Conservation (phyloP, 2,797 vertebrate species). For the Dallia pectoralis region DNA sequence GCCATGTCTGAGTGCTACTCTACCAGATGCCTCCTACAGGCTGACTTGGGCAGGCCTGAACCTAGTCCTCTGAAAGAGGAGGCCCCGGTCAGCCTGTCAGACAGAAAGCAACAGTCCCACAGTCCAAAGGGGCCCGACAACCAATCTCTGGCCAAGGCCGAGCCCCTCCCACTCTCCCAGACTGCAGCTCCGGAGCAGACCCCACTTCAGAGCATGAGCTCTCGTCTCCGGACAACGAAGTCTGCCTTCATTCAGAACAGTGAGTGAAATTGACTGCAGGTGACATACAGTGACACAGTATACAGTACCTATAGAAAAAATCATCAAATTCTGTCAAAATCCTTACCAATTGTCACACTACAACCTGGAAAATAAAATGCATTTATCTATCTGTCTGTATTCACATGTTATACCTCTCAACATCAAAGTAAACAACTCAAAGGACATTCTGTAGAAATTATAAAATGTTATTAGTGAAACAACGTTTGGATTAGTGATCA, state of each 20-base stretch:
- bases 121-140: conserved; percentile 30
- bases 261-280: conserved; percentile 53
- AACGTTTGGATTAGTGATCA: no score
- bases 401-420: no score
- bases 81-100: conserved; percentile 35
- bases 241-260: conserved; percentile 64
- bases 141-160: conserved; percentile 41
- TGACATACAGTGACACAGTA: no score
- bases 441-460: no score
- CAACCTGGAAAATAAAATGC: no score
- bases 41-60: conserved; percentile 58
- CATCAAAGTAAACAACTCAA: no score
- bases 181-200: conserved; percentile 40
- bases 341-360: no score
- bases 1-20: conserved; percentile 83
- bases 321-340: no score
- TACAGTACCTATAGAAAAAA: neutral
- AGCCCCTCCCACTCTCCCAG: conserved; percentile 61
- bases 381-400: no score
- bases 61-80: conserved; percentile 36
- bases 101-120: conserved; percentile 15
- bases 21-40: conserved; percentile 81
- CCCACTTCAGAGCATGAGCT: conserved; percentile 56
- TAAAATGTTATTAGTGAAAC: no score
- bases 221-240: conserved; percentile 74